These are phyloP conservation scores for Malurus leucopterus DNA, from an alignment of 2,797 vertebrate species.

Conservation along the genomic window DNA sequence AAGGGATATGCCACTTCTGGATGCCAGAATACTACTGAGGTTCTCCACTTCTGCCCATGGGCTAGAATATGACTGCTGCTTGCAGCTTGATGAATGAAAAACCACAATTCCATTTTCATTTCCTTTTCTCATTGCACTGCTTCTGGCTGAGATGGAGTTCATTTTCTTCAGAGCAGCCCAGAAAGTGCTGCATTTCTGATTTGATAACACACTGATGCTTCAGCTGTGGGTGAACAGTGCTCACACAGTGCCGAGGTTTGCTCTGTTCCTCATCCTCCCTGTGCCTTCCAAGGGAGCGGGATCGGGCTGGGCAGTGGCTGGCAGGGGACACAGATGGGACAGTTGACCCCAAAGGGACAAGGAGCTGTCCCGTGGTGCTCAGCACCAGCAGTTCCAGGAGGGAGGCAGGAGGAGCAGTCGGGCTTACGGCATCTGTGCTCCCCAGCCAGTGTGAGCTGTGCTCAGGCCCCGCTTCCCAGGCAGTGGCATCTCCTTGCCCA, in stretches of 20 bases:
- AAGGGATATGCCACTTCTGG: neutral
- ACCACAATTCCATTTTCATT: neutral
- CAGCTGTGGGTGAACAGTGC: rapidly evolving
- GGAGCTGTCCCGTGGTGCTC: rapidly evolving
- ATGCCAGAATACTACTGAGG: neutral
- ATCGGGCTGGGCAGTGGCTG: neutral
- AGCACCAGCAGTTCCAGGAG: neutral
- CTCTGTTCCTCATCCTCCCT: neutral
- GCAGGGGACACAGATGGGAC: neutral
- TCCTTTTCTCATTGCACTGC: neutral
- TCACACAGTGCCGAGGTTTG: rapidly evolving
- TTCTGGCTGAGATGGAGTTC: neutral
- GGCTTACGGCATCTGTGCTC: neutral
- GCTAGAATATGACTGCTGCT: neutral
- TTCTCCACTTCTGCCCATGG: neutral
- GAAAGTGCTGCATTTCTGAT: neutral
- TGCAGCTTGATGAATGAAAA: neutral
- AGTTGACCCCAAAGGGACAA: rapidly evolving
- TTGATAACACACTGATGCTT: neutral
- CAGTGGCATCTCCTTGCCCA: neutral
- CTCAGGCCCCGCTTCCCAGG: neutral
- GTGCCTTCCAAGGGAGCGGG: no score
- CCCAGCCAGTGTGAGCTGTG: neutral
- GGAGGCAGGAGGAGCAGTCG: neutral
- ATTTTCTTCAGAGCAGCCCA: neutral